A percentile compares a stretch with the other conserved stretches of the same genome.
These are phyloP conservation scores for Psammodynastes pulverulentus DNA, from an alignment of 2,113 vertebrate genomes.

Conservation along the genomic window DNA sequence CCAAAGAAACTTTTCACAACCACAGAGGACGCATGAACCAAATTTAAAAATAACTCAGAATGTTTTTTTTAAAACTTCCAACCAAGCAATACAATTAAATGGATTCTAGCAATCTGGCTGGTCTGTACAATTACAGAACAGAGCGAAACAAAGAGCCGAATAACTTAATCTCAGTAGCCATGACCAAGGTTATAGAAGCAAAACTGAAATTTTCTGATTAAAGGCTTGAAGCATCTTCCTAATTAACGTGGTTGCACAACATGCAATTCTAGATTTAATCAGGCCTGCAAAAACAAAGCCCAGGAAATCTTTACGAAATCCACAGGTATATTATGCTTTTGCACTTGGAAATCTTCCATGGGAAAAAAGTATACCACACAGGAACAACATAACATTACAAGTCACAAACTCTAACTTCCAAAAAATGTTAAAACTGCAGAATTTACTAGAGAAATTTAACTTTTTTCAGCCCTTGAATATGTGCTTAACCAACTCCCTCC, in stretches of 20 bases:
- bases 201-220: not conserved
- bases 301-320: not conserved
- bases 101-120: not conserved
- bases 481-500: not conserved
- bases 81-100: not conserved
- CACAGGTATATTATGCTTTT: not conserved
- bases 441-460: not conserved
- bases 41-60: not conserved
- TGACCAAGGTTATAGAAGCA: not conserved
- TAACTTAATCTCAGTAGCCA: not conserved
- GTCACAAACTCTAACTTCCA: not conserved
- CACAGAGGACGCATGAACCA: not conserved
- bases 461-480: not conserved
- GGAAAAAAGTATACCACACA: not conserved
- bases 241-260: not conserved
- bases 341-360: not conserved
- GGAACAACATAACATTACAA: not conserved
- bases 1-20: not conserved
- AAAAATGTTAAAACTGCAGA: not conserved
- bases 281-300: not conserved
- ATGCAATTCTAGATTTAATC: not conserved
- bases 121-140: not conserved
- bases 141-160: not conserved
- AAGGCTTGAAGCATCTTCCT: not conserved
- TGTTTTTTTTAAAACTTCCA: not conserved